Conservation (phyloP, 2,113 vertebrate genomes). For the Microcebus ravelobensis region DNA sequence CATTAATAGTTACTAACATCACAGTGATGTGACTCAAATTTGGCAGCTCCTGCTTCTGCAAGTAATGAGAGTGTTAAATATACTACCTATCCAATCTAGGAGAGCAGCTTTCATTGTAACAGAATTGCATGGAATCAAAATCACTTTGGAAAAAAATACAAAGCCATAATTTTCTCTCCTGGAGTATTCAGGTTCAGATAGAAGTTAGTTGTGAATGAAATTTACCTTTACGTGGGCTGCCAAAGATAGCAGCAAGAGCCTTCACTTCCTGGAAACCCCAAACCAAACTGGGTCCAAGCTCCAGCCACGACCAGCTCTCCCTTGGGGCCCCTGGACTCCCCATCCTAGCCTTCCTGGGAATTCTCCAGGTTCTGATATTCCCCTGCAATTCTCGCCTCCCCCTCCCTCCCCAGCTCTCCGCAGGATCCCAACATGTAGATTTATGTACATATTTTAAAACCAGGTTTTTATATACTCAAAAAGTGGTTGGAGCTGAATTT, state of each 20-base stretch:
- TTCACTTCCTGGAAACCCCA: not conserved
- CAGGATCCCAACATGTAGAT: slow-evolving; percentile 21
- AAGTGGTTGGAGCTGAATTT: slow-evolving; percentile 36
- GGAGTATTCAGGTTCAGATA: not conserved
- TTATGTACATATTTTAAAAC: slow-evolving; percentile 39
- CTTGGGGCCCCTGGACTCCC: not conserved
- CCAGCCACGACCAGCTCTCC: not conserved
- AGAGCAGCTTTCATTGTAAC: not conserved
- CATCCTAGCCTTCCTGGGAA: not conserved
- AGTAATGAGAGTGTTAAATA: not conserved
- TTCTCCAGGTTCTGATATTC: not conserved
- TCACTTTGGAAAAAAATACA: not conserved
- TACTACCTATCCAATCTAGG: not conserved
- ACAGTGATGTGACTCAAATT: not conserved
- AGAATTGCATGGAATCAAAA: slow-evolving; percentile 26
- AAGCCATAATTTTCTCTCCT: not conserved
- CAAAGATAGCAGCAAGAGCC: not conserved
- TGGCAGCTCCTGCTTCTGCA: not conserved
- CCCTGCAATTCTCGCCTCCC: not conserved
- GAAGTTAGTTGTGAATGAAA: slow-evolving; percentile 38
- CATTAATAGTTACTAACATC: not conserved
- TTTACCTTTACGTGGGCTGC: not conserved
- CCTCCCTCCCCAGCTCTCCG: not conserved
- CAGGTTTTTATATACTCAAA: slow-evolving; percentile 42
- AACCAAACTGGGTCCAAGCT: not conserved